A percentile compares a stretch with the other conserved stretches of the same genome.
Evolutionary conservation across 2,888 invertebrate genomes (phyloP).

Genomic region (Muschampia plurimacula): DNA sequence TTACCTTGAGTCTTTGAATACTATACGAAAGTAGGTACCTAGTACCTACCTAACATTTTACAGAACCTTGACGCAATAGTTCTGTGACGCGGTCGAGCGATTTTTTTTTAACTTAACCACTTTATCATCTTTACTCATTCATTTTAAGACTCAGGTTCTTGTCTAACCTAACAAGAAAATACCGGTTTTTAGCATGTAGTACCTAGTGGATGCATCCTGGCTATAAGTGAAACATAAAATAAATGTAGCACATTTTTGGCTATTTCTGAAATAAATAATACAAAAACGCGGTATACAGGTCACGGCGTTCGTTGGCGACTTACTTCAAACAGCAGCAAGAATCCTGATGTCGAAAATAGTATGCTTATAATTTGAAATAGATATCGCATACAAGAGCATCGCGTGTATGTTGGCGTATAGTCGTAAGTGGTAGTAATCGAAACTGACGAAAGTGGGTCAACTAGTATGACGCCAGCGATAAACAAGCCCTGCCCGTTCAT

Average conservation of each 20-base stretch:
- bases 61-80: too few species aligned
- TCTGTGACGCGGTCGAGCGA: too few species aligned
- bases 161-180: too few species aligned
- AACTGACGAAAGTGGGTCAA: slow-evolving; percentile 79
- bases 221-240: neutral
- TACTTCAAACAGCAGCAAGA: slow-evolving; percentile 34
- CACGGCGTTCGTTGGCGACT: slow-evolving; percentile 40
- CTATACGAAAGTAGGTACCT: too few species aligned
- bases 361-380: slow-evolving; percentile 46
- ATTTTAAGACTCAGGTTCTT: too few species aligned
- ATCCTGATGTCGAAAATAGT: slow-evolving; percentile 47
- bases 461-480: slow-evolving; percentile 80
- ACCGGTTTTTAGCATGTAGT: too few species aligned
- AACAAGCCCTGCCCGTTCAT: slow-evolving; percentile 75
- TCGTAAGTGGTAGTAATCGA: slow-evolving; percentile 69
- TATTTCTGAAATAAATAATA: slow-evolving; percentile 16
- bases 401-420: slow-evolving; percentile 58
- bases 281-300: slow-evolving; percentile 41
- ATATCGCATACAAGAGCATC: slow-evolving; percentile 65
- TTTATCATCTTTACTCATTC: too few species aligned
- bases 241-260: neutral
- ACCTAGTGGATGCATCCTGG: neutral
- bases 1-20: too few species aligned
- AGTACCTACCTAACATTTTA: too few species aligned
- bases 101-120: too few species aligned